Percentiles rank a stretch among this genome's conserved stretches.
phyloP scores from a whole-genome alignment of 2,797 vertebrate genomes.

The Poecilia wingei region DNA sequence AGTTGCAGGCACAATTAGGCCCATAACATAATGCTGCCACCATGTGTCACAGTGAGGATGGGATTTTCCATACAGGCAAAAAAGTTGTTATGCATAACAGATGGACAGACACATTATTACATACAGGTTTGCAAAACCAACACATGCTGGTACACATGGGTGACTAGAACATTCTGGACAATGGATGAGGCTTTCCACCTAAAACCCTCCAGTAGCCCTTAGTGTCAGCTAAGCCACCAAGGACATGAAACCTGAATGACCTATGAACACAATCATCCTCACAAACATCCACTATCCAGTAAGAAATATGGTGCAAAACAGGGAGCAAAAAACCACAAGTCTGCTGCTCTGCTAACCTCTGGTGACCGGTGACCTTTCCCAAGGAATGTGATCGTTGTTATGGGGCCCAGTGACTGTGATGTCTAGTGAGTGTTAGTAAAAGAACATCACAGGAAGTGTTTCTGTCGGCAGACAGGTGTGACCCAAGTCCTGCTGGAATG shows the following conservation, averaged over 20 bases:
- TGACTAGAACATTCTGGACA: conserved; percentile 78
- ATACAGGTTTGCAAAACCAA: conserved; percentile 56
- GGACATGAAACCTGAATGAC: conserved; percentile 71
- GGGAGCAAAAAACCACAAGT: conserved; percentile 30
- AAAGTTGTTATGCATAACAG: conserved; percentile 8
- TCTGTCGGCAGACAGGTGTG: conserved; percentile 40
- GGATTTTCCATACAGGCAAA: not conserved
- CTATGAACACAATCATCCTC: conserved; percentile 40
- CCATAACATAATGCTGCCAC: not conserved
- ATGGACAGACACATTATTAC: conserved; percentile 41
- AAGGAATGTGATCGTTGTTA: conserved; percentile 63
- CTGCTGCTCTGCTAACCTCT: conserved; percentile 45
- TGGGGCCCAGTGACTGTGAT: conserved; percentile 34
- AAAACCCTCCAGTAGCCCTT: conserved; percentile 76
- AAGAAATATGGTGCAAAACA: conserved; percentile 49
- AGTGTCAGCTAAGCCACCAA: conserved; percentile 68
- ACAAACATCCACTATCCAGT: conserved; percentile 28
- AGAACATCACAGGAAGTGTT: conserved; percentile 21
- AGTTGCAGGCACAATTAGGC: not conserved
- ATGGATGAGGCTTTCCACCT: conserved; percentile 74
- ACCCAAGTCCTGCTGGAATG: conserved; percentile 40
- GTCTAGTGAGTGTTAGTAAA: conserved; percentile 22
- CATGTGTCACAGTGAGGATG: not conserved
- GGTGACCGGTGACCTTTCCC: conserved; percentile 63
- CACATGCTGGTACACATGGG: conserved; percentile 35